Conservation (phyloP, 2,797 vertebrate genomes). For the Heliangelus exortis region DNA sequence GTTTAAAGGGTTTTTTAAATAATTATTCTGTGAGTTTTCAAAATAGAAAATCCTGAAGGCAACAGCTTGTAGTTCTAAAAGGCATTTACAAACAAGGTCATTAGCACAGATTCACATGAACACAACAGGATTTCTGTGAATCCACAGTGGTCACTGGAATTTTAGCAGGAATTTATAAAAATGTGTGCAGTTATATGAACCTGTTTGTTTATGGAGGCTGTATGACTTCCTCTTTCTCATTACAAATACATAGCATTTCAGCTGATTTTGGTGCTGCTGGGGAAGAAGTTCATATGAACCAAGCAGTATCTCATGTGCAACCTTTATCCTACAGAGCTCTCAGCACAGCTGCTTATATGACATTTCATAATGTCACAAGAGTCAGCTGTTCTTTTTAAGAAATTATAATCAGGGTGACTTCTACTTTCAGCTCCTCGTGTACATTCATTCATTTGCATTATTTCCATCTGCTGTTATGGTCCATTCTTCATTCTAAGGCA, state of each 20-base stretch:
- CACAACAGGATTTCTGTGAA: not conserved
- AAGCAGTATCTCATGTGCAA: not conserved
- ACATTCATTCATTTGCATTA: not conserved
- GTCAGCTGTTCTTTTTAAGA: conserved; percentile 25
- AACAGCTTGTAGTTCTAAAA: not conserved
- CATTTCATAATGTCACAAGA: conserved; percentile 59
- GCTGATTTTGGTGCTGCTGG: not conserved
- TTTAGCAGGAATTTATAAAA: not conserved
- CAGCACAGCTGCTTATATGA: conserved; percentile 43
- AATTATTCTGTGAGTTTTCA: not conserved
- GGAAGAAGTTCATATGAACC: not conserved
- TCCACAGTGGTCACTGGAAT: fast-evolving
- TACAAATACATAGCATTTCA: not conserved
- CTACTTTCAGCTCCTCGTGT: not conserved
- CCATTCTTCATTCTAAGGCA: not conserved
- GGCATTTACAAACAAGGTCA: not conserved
- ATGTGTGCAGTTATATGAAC: not conserved
- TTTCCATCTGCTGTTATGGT: not conserved
- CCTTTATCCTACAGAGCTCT: not conserved
- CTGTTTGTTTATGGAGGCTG: not conserved
- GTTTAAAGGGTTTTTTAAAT: not conserved
- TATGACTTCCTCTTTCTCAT: not conserved
- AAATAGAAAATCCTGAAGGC: no score
- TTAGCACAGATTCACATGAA: not conserved
- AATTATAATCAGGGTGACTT: conserved; percentile 38